Evolutionary conservation across 2,113 vertebrate species (phyloP), one percentile per base, ranked within the genome.

Genomic region (Macquaria australasica): DNA sequence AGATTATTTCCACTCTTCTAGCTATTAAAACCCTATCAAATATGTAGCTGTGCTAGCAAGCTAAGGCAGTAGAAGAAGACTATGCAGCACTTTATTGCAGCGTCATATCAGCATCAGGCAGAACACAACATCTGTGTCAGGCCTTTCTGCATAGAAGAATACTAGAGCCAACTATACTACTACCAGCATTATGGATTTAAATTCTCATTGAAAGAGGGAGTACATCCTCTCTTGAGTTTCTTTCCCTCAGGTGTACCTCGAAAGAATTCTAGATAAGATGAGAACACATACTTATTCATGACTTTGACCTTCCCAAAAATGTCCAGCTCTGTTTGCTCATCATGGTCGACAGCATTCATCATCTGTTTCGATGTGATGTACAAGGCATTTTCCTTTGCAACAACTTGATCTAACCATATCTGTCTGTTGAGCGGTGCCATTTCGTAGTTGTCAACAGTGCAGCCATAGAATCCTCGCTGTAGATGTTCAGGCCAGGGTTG

Each of bases 221-320:
- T 1, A 67, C 94, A 95, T 64, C 94, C 93, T 84, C 84, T 90
- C 41, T 90, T 90, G 31, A 92, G 89, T 72, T 92, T 94, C 82
- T 87, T 94, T 41, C 94, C 94, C 45, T 94, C 93, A 2, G 89
- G 87, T 10, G 93, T 93, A 3, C 94, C 94, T 73, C 90, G 84
- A 53, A 95, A 94, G 80, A 80, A 95, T 28, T 94, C 92, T 0
- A 95, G 72, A 62, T 88, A 95, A 21, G 94, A 92, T 11, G 90
- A 90, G 59, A 94, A 95, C 8, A 88, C 89, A 0, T 95, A 93
- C 68, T 88, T 92, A 75, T 95, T 94, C 91, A 95, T 92, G 45
- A 94, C 87, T 79, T 95, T 95, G 71, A 95, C 90, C 68, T 37
- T 91, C 3, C 92, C 94, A 50, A 95, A 95, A 31, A 94, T 92